Conservation (phyloP, 2,797 vertebrate genomes). For the Buphagus erythrorhynchus region DNA sequence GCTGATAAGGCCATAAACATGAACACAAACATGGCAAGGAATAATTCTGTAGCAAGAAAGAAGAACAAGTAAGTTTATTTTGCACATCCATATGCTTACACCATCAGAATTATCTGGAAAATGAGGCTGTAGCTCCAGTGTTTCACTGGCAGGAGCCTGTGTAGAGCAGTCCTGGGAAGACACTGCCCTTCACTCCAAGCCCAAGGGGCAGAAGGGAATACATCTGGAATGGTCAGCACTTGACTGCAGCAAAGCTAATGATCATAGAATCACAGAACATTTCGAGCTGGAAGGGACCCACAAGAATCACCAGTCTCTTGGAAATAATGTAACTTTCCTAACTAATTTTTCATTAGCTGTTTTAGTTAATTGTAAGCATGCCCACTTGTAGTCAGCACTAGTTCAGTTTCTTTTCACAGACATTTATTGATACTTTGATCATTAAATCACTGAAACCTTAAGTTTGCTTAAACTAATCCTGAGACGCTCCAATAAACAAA, state of each 20-base stretch:
- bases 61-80: not conserved
- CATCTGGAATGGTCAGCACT: not conserved
- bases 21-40: not conserved
- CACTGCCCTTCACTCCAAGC: not conserved
- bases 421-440: not conserved
- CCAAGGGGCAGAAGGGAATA: not conserved
- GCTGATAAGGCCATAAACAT: not conserved
- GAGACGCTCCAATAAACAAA: not conserved
- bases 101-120: not conserved
- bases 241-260: not conserved
- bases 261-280: not conserved
- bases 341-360: not conserved
- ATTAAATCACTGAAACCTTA: not conserved
- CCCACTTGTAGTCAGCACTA: not conserved
- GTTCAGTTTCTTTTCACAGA: not conserved
- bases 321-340: not conserved
- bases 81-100: too few species aligned
- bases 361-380: not conserved
- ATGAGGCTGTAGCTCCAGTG: not conserved
- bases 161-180: not conserved
- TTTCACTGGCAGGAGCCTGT: not conserved
- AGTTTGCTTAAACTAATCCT: not conserved
- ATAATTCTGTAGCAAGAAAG: not conserved
- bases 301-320: not conserved
- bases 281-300: rapidly evolving